These are phyloP conservation scores for Cranoglanis bouderius DNA, from an alignment of 2,113 vertebrate genomes.

Conservation along the genomic window DNA sequence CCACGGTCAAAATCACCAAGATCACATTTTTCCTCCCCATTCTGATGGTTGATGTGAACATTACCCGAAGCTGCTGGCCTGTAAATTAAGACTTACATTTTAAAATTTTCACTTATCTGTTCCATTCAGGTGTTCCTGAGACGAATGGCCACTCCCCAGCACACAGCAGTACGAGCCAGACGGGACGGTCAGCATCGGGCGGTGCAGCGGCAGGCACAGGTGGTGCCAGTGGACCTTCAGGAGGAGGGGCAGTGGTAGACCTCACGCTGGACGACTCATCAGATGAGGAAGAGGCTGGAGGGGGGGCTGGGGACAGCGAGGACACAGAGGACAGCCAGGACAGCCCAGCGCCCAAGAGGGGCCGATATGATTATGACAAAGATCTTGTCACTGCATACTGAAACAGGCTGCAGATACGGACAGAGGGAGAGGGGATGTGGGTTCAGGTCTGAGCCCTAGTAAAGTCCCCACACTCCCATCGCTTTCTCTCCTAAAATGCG, in stretches of 20 bases:
- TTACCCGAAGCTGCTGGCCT: neutral
- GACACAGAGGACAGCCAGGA: slow-evolving; percentile 90
- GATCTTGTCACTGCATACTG: slow-evolving; percentile 96
- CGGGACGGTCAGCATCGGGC: slow-evolving; percentile 79
- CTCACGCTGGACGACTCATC: slow-evolving; percentile 96
- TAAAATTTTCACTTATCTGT: neutral
- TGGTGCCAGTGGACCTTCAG: slow-evolving; percentile 59
- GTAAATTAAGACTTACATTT: neutral
- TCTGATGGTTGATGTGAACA: neutral
- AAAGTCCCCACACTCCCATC: slow-evolving; percentile 60
- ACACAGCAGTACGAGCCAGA: slow-evolving; percentile 80
- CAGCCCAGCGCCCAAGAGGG: slow-evolving; percentile 85
- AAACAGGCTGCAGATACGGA: slow-evolving; percentile 68
- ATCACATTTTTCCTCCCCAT: neutral
- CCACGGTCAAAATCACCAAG: neutral
- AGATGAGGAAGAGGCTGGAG: slow-evolving; percentile 83
- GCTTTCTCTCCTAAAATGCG: slow-evolving; percentile 59
- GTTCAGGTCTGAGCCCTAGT: slow-evolving; percentile 62
- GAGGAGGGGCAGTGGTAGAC: slow-evolving; percentile 86
- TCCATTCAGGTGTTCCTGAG: slow-evolving; percentile 81
- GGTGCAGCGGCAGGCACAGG: slow-evolving; percentile 64
- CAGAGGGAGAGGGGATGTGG: slow-evolving; percentile 50
- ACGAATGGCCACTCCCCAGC: slow-evolving; percentile 81
- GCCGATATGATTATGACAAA: slow-evolving; percentile 92
- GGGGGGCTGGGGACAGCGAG: slow-evolving; percentile 85